Evolutionary conservation across 2,113 vertebrate species (phyloP).

Genomic region (Grallaria varia): DNA sequence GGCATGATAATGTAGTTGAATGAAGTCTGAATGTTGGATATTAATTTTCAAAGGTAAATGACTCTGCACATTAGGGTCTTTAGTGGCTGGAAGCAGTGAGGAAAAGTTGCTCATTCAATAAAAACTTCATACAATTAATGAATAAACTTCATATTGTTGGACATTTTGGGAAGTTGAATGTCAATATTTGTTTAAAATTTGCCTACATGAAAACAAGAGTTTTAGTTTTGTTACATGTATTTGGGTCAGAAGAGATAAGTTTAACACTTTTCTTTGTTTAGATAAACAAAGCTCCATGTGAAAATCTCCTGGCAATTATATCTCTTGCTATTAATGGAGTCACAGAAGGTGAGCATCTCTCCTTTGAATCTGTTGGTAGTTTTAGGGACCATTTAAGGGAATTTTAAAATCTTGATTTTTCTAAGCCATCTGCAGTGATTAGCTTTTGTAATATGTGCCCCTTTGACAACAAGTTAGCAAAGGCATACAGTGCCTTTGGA

Average conservation of each 20-base stretch:
- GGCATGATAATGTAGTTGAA: not conserved
- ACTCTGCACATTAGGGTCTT: not conserved
- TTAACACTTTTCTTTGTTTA: slow-evolving; percentile 50
- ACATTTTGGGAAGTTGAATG: not conserved
- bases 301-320: slow-evolving; percentile 92
- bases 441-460: not conserved
- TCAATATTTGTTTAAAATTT: not conserved
- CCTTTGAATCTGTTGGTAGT: not conserved
- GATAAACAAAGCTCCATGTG: slow-evolving; percentile 87
- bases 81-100: not conserved
- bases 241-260: not conserved
- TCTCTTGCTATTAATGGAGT: slow-evolving; percentile 92
- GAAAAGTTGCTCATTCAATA: not conserved
- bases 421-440: not conserved
- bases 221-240: not conserved
- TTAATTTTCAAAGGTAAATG: not conserved
- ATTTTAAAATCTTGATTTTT: not conserved
- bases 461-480: too few relatives aligned
- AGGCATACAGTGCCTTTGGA: too few relatives aligned
- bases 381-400: not conserved
- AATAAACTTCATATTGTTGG: not conserved
- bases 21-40: not conserved
- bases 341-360: slow-evolving; percentile 84
- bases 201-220: not conserved
- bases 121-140: not conserved